Evolutionary conservation across 2,113 vertebrate genomes (phyloP), one percentile per base, ranked within the genome.

Genomic region (Seriola rivoliana): DNA sequence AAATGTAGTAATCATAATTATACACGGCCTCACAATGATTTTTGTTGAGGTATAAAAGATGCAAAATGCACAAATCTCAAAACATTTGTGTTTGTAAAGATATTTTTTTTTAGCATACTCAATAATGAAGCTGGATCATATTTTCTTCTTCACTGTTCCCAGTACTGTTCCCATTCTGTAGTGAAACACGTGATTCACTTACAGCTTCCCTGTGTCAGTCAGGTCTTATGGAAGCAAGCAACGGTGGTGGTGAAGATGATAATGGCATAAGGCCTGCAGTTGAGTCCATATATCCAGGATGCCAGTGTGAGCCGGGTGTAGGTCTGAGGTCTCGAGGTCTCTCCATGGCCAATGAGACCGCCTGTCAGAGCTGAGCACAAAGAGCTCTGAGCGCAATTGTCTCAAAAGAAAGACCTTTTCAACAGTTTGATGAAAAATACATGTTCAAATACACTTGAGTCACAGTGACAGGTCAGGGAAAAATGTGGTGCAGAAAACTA

Each of bases 371-470:
- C 84, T 81, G 71, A 80, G 74, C 85, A 74, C 72, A 80, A 84
- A 82, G 32, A 60, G 72, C 82, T 85, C 17, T 32, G n/a, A 63
- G 70, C 80, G 60, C 62, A 74, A 16, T 57, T 8, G 9, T 72
- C 64, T 55, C 42, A 19, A 60, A 52, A 85, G 80, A 55, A 75
- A 90, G 62, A 87, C 78, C 78, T 86, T 85, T 92, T 80, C 71
- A 82, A 83, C 17, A 54, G 82, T 78, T 85, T 85, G 72, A 90
- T 88, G 74, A 93, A 91, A 93, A 92, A 92, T 81, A 83, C 76
- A 85, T 78, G 85, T 72, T 83, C 42, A 77, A 62, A 74, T 70
- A 80, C 74, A 80, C 55, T 79, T 73, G 62, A 79, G 29, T 87
- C 23, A 16, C 13, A 7, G 62, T 78, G 81, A 85, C 85, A 69